phyloP scores from a whole-genome alignment of 2,113 vertebrate genomes.

The Gorsachius goisagi region DNA sequence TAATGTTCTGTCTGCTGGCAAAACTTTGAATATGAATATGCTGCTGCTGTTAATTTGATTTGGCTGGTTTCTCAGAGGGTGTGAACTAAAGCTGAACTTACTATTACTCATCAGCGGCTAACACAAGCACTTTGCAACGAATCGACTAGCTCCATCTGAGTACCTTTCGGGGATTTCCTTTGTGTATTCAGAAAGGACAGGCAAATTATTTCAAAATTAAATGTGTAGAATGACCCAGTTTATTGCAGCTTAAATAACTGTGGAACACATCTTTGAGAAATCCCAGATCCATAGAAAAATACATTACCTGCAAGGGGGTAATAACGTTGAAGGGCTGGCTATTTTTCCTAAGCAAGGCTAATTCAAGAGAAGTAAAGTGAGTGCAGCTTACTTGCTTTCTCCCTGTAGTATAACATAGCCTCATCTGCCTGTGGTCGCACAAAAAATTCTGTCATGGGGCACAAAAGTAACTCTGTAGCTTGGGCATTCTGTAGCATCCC shows the following conservation, averaged over 20 bases:
- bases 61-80: slow-evolving; percentile 10
- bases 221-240: slow-evolving; percentile 37
- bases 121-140: neutral
- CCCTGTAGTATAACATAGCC: neutral
- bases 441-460: neutral
- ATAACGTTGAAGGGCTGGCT: slow-evolving; percentile 13
- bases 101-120: slow-evolving; percentile 25
- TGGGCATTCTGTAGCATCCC: neutral
- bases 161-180: slow-evolving; percentile 29
- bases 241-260: slow-evolving; percentile 49
- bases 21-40: neutral
- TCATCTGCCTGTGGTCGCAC: neutral
- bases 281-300: slow-evolving; percentile 35
- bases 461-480: neutral
- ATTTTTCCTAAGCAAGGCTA: slow-evolving; percentile 2
- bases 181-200: slow-evolving; percentile 52
- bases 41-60: slow-evolving; percentile 22
- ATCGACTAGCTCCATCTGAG: neutral
- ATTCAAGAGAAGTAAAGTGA: neutral
- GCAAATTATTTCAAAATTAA: slow-evolving; percentile 60
- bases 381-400: neutral
- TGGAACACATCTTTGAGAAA: slow-evolving; percentile 24
- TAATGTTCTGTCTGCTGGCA: neutral
- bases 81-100: slow-evolving; percentile 43
- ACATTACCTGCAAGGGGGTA: slow-evolving; percentile 21